Evolutionary conservation across 2,797 vertebrate genomes (phyloP), one percentile per base, ranked within the genome.

Genomic region (Taeniopygia guttata): DNA sequence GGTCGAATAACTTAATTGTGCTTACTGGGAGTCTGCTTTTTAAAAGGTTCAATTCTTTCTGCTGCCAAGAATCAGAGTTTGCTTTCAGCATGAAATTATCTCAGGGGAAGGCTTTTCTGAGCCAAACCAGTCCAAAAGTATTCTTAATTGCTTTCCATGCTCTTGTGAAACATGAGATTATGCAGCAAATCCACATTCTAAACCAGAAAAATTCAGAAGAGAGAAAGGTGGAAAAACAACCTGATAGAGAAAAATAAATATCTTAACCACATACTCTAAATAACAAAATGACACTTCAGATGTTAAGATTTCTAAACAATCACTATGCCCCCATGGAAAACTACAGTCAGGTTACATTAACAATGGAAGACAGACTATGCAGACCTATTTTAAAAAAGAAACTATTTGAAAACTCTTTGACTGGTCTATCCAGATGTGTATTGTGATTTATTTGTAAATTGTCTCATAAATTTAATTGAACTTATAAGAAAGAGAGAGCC

Each of bases 51-150:
- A 75, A 78, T 94, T 94, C 91, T 89, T 94, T 89, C 76, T 92
- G 84, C 83, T 94, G 95, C 94, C 95, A 97, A 95, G 92, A 95
- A 94, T 90, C 81, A 94, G 78, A 96, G 86, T 83, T 93, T 92
- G 75, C 87, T 94, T 96, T 96, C 94, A 91, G 89, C 75, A 84
- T 63, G 84, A 87, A 95, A 96, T 93, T 91, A 92, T 96, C 91
- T 91, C 95, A 89, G 75, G 90, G 92, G 93, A 96, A 89, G 72
- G 66, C 66, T 95, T 89, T 91, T 93, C 83, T 89, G 59, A 96
- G 70, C 49, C 83, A 94, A 95, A 84, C 77, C 68, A 22, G 89
- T 90, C 84, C 91, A 91, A 96, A 96, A 96, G 49, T 73, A 80
- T 90, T 84, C 90, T 91, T 96, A 95, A 96, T 93, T 95, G 89